These are phyloP conservation scores for Napeogenes inachia DNA, from an alignment of 2,888 invertebrate genomes.

Conservation along the genomic window DNA sequence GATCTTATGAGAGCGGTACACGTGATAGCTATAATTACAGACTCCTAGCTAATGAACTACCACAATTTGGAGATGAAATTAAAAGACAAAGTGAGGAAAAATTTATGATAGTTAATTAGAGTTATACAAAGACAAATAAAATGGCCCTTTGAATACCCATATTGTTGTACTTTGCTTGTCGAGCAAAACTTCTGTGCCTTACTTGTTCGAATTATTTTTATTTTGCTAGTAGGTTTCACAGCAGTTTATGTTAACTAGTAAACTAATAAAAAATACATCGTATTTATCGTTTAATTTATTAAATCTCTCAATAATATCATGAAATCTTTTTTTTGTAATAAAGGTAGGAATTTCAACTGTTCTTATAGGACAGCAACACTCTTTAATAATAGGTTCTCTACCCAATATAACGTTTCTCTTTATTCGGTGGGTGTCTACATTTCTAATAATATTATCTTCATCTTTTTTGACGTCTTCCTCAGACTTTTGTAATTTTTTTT, in stretches of 20 bases:
- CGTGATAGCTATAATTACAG: too few species aligned
- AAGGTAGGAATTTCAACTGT: conserved; percentile 50
- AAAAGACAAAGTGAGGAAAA: too few species aligned
- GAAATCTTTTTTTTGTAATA: conserved; percentile 48
- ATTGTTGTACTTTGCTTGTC: too few species aligned
- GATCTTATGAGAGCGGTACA: too few species aligned
- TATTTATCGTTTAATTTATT: not conserved
- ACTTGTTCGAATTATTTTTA: not conserved
- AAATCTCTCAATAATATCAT: conserved; percentile 38
- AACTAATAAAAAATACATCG: too few species aligned
- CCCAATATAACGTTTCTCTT: not conserved
- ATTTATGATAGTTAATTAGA: too few species aligned
- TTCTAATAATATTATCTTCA: not conserved
- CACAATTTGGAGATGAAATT: too few species aligned
- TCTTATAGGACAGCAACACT: conserved; percentile 51
- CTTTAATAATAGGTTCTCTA: conserved; percentile 14
- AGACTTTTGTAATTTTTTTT: conserved; percentile 29
- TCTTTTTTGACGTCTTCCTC: not conserved
- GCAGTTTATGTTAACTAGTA: too few species aligned
- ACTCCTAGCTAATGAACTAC: too few species aligned
- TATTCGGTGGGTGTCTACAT: conserved; percentile 10
- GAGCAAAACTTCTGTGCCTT: not conserved
- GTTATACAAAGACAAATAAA: too few species aligned
- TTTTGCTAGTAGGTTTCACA: too few species aligned
- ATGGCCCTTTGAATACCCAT: too few species aligned